Evolutionary conservation across 1,140 invertebrate species (phyloP).

Genomic region (Uloborus diversus): DNA sequence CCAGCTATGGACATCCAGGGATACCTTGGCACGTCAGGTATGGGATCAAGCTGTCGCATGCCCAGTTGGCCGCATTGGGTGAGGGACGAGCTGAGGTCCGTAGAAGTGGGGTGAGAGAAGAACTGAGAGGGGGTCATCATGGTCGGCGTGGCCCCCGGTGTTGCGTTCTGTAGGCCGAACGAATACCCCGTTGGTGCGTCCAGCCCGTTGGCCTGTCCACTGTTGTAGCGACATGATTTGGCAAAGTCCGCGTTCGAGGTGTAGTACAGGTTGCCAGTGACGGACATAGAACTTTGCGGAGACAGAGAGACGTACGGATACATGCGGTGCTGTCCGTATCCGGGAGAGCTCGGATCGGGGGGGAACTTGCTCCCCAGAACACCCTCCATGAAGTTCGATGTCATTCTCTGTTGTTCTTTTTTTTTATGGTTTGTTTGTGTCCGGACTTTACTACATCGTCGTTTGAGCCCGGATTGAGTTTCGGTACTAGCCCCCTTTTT

Average conservation of each 20-base stretch:
- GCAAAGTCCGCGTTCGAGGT: constrained; percentile 55
- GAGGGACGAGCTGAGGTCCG: constrained; percentile 70
- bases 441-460: no score
- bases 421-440: no score
- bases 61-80: constrained; percentile 64
- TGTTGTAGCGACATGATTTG: constrained; percentile 59
- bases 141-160: constrained; percentile 69
- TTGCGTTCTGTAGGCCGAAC: constrained; percentile 69
- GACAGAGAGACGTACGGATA: constrained; percentile 77
- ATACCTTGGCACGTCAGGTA: constrained; percentile 86
- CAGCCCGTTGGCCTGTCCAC: constrained; percentile 69
- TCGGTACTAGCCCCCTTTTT: not conserved
- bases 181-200: constrained; percentile 77
- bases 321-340: constrained; percentile 66
- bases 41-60: constrained; percentile 68
- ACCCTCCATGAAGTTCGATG: constrained; percentile 96
- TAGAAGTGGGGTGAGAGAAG: constrained; percentile 79
- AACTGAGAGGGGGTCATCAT: constrained; percentile 78
- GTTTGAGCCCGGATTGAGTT: not conserved
- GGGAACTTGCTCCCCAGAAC: constrained; percentile 89
- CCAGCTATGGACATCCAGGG: constrained; percentile 97
- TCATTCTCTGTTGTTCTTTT: no score
- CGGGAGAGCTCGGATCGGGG: constrained; percentile 72
- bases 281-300: constrained; percentile 75
- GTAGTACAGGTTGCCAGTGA: constrained; percentile 61